Conservation (phyloP, 2,113 vertebrate species). For the Cottus gobio region DNA sequence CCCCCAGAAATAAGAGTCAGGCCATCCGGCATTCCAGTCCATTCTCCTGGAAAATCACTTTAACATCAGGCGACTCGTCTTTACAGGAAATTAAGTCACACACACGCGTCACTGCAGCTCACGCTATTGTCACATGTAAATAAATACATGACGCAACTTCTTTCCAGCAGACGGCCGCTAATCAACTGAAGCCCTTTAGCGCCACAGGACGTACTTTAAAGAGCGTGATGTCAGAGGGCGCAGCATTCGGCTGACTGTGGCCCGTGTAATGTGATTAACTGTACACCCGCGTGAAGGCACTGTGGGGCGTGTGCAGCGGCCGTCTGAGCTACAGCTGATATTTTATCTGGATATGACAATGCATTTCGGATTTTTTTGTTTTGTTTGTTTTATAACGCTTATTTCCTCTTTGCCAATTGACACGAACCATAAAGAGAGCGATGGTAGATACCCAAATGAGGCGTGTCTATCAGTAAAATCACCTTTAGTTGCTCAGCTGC, state of each 20-base stretch:
- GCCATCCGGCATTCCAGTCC: background rate
- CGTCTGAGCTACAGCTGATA: constrained; percentile 16
- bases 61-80: background rate
- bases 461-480: background rate
- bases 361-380: too few species aligned
- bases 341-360: background rate
- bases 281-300: background rate
- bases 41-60: fast-evolving
- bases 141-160: background rate
- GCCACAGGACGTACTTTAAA: background rate
- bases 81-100: constrained; percentile 16
- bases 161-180: background rate
- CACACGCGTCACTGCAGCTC: fast-evolving
- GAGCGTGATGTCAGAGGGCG: background rate
- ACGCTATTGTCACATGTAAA: fast-evolving
- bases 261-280: constrained; percentile 35
- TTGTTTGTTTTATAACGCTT: too few species aligned
- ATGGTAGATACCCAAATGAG: too few species aligned
- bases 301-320: background rate
- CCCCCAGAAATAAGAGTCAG: background rate
- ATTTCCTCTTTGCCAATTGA: background rate
- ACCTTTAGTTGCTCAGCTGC: background rate
- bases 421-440: background rate
- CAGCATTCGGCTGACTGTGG: background rate
- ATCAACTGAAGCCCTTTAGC: background rate